Base-by-base conservation (phyloP, 2,888 invertebrate species). In the Chirona hameri region DNA sequence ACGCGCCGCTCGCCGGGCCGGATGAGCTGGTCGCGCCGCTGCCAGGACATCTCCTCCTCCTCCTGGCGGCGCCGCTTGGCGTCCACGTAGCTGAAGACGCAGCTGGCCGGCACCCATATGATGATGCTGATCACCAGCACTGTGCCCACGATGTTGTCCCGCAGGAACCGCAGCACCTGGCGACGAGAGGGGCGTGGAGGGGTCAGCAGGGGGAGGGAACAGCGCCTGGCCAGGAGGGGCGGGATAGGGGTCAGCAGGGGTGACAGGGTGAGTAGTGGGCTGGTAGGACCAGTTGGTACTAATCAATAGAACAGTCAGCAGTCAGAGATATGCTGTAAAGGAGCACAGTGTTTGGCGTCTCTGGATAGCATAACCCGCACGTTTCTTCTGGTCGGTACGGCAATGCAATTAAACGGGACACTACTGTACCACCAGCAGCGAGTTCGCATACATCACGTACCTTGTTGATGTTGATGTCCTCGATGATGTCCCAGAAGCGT, bases 401-500 rank as follows among this genome's bases (percentile, higher is more conserved):
- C 39, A 39, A 39, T 5, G 4, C 7, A 39, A 39, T 7, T 39
- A 39, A 39, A 39, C 39, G 2, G 39, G 39, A 39, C 39, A 39
- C 39, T 39, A 39, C 39, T 39, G 39, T 39, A 39, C 39, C 39
- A 7, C 39, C 39, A 39, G 39, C 39, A 39, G 39, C 39, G 7
- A 39, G 39, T 39, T 39, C 1, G 60, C 24, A n/a, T 0, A 5
- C 21, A 21, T 12, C 18, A 79, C 79, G 7, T 80, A 87, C 95
- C 87, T 95, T 95, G 88, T 96, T 97, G 84, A 97, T 96, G 88
- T 96, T 96, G 83, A 97, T 96, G 87, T 97, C 96, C 89, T 98
- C 97, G 84, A 98, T 97, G 82, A 98, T 97, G 88, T 97, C 96
- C 97, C 98, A 98, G 89, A 98, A 96, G 55, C 98, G 91, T 88